phyloP scores from a whole-genome alignment of 2,888 invertebrate species.

The Acrocera orbiculus region DNA sequence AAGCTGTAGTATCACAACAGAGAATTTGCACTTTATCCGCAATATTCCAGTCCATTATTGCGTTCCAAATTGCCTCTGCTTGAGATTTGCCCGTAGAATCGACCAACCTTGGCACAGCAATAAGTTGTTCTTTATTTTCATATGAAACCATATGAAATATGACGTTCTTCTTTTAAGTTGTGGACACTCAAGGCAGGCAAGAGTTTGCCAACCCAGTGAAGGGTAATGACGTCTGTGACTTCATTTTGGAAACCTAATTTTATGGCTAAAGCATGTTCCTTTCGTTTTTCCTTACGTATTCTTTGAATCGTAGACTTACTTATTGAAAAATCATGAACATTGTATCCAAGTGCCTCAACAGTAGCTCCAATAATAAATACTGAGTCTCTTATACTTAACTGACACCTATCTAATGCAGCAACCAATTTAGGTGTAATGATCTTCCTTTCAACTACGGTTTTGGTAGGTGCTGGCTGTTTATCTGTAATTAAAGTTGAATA shows the following conservation, averaged over 20 bases:
- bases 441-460: constrained; percentile 11
- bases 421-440: constrained; percentile 14
- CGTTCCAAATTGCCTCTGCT: constrained; percentile 14
- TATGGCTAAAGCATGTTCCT: constrained; percentile 17
- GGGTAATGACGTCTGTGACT: constrained; percentile 17
- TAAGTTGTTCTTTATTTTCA: constrained; percentile 15
- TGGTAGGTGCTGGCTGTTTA: constrained; percentile 6
- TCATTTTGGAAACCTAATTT: constrained; percentile 20
- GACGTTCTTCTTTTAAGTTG: constrained; percentile 16
- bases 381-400: constrained; percentile 12
- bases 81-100: constrained; percentile 14
- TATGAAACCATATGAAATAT: constrained; percentile 23
- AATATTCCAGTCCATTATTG: constrained; percentile 13
- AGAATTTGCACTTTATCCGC: constrained; percentile 14
- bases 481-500: constrained; percentile 6
- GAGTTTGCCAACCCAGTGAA: constrained; percentile 21
- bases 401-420: constrained; percentile 11
- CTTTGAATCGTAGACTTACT: constrained; percentile 15
- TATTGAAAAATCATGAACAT: too few relatives aligned
- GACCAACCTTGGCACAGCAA: constrained; percentile 17
- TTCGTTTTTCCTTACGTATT: constrained; percentile 12
- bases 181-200: constrained; percentile 15
- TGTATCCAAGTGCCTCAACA: too few relatives aligned
- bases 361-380: constrained; percentile 16
- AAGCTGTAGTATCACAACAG: constrained; percentile 15